Percentiles rank a stretch among this genome's conserved stretches.
Conservation (phyloP, 2,113 vertebrate species). For the Mesembrinibis cayennensis region DNA sequence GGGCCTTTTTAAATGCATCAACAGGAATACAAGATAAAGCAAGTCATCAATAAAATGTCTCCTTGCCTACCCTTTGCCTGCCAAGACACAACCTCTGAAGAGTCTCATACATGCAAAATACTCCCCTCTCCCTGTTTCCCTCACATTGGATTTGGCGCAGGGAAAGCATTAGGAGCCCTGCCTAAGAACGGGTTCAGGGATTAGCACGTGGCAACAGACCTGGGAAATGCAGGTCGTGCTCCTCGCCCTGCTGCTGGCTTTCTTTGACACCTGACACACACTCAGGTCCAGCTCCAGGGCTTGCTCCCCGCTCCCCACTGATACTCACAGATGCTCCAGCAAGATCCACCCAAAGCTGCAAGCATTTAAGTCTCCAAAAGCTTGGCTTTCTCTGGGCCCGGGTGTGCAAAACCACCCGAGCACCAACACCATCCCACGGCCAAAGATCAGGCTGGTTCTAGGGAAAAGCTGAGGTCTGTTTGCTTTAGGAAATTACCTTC, state of each 20-base stretch:
- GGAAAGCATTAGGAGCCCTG: not conserved
- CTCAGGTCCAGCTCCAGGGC: not conserved
- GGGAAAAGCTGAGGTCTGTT: not conserved
- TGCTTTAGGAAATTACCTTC: not conserved
- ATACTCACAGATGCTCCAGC: not conserved
- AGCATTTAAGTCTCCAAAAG: not conserved
- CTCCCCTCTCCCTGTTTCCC: not conserved
- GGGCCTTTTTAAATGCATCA: conserved; percentile 21
- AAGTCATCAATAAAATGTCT: not conserved
- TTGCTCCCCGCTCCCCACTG: not conserved
- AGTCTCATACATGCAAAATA: not conserved
- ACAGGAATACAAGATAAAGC: not conserved
- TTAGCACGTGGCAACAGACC: not conserved
- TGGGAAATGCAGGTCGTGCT: not conserved
- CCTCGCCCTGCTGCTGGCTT: not conserved
- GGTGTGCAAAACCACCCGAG: not conserved
- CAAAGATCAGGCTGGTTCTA: not conserved
- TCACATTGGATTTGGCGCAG: not conserved
- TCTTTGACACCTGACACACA: not conserved
- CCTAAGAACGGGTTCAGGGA: not conserved
- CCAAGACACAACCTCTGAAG: not conserved
- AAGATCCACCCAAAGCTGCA: not conserved
- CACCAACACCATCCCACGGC: not conserved
- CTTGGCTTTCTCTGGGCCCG: not conserved
- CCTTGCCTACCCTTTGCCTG: not conserved